A percentile compares a stretch with the other conserved stretches of the same genome.
Evolutionary conservation across 2,888 invertebrate species (phyloP).

Genomic region (Nomada ruficornis): DNA sequence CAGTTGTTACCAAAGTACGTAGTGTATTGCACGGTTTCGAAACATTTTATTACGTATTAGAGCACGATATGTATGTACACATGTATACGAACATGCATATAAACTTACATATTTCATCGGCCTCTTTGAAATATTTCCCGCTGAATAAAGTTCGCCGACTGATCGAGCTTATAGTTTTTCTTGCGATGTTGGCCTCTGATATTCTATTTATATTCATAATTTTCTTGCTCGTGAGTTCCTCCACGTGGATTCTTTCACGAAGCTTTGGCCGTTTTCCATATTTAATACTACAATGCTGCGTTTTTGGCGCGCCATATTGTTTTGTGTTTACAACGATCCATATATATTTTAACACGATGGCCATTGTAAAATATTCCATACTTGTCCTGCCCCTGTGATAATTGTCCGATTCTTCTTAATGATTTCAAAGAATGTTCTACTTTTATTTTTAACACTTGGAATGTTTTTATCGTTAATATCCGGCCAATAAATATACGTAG

Average conservation of each 20-base stretch:
- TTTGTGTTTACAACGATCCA: background rate
- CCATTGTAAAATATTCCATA: background rate
- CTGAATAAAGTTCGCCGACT: background rate
- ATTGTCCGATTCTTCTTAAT: no score
- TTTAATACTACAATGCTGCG: constrained; percentile 1
- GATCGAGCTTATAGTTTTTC: constrained; percentile 13
- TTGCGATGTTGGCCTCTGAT: background rate
- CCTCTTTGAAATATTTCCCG: background rate
- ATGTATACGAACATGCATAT: no score
- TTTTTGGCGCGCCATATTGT: constrained; percentile 4
- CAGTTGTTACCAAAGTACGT: background rate
- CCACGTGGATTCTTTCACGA: constrained; percentile 40
- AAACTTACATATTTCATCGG: background rate
- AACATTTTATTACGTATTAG: background rate
- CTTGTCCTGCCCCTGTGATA: no score
- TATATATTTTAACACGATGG: background rate
- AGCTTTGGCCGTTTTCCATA: constrained; percentile 50
- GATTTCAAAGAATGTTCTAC: no score
- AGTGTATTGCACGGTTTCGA: background rate
- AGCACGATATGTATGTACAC: background rate
- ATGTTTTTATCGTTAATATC: background rate
- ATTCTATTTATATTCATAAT: constrained; percentile 60
- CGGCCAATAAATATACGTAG: background rate
- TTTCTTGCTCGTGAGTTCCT: constrained; percentile 51
- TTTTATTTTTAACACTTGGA: background rate